Percentiles rank a stretch among this genome's conserved stretches.
phyloP scores from a whole-genome alignment of 2,113 vertebrate genomes.

The Leucopsar rothschildi region DNA sequence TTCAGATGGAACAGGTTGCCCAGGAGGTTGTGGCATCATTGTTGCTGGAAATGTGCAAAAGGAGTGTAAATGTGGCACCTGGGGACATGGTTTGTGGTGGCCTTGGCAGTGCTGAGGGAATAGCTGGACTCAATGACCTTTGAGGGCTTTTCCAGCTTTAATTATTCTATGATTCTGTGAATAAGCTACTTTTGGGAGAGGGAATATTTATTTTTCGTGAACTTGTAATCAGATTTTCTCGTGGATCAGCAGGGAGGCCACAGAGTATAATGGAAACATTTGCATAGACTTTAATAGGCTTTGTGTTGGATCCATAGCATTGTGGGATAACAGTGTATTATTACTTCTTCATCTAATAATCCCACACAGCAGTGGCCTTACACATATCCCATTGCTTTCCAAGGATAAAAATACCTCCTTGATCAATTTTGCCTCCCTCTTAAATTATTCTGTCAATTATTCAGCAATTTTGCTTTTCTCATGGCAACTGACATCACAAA shows the following conservation, averaged over 20 bases:
- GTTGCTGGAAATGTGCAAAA: background rate
- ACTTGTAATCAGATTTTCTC: background rate
- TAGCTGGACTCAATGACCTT: background rate
- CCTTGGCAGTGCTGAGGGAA: background rate
- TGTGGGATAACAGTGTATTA: background rate
- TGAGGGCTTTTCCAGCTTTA: background rate
- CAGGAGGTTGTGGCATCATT: background rate
- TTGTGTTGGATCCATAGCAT: background rate
- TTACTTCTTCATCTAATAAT: background rate
- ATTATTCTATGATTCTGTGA: background rate
- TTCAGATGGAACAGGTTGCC: background rate
- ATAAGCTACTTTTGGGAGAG: background rate
- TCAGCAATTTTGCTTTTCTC: background rate
- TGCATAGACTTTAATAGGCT: background rate
- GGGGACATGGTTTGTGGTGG: background rate
- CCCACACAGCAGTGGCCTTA: background rate
- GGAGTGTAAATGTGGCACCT: background rate
- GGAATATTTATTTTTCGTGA: background rate
- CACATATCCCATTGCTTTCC: background rate
- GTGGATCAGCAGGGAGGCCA: background rate
- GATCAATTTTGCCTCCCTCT: background rate
- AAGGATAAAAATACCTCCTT: background rate
- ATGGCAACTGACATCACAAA: background rate
- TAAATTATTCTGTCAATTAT: background rate
- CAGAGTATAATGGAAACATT: background rate